Evolutionary conservation across 2,797 vertebrate species (phyloP), one percentile per base, ranked within the genome.

Genomic region (Coranthus polyacanthus): DNA sequence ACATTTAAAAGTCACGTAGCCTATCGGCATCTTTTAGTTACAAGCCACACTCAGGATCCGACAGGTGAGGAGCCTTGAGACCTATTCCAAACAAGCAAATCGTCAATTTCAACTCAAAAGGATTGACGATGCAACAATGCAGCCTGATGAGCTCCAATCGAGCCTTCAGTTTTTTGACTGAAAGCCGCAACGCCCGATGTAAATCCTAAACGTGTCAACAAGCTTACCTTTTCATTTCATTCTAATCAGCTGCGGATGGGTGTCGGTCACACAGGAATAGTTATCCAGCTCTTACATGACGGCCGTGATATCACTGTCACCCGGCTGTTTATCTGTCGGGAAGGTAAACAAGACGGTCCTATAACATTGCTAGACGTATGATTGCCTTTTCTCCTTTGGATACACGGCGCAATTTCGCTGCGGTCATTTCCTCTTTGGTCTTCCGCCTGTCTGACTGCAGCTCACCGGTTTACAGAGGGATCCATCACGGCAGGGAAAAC

Each of bases 261-360:
- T 80, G 88, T 86, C 75, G 80, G 46, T 89, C 85, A 83, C 76
- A 66, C 85, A 38, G 72, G 68, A 68, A 84, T 76, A 89, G 83
- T 88, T 91, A 89, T 92, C 90, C 90, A 81, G 84, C 75, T 86
- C 83, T 75, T 87, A 79, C 88, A 88, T 88, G 86, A 78, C 86
- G 78, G 59, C 74, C 77, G 72, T 58, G 26, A 68, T 56, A 72
- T 65, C 76, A 49, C 78, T 66, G 84, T 79, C 80, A 83, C 24
- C 78, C 71, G 60, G 79, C 76, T 61, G 79, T 49, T 63, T 45
- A 18, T 83, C 53, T 69, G 46, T 66, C 73, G 52, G 67, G 32
- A 73, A 84, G 82, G 83, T 83, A 88, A 89, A 90, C 81, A 83
- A 86, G 41, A 74, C 67, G 76, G 16, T 68, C 75, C 79, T 63